Conservation (phyloP, 2,113 vertebrate species). For the Amblyornis subalaris region DNA sequence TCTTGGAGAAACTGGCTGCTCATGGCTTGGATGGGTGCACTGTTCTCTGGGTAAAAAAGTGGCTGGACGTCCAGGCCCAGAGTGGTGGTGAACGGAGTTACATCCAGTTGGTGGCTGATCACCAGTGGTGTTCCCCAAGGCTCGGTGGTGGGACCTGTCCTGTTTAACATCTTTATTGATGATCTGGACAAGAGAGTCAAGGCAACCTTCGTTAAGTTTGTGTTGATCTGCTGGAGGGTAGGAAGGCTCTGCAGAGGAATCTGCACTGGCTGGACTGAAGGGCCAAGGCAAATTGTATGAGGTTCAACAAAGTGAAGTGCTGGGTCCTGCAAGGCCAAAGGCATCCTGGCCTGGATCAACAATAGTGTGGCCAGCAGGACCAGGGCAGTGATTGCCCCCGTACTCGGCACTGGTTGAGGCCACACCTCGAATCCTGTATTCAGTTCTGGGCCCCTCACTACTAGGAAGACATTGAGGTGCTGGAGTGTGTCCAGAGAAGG, state of each 20-base stretch:
- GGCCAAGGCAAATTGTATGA: neutral
- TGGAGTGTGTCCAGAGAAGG: accelerated
- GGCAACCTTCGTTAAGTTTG: too few species aligned
- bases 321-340: neutral
- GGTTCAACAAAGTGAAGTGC: neutral
- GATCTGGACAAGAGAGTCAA: neutral
- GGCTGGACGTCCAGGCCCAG: neutral
- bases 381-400: accelerated
- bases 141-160: neutral
- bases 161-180: neutral
- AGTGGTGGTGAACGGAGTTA: neutral
- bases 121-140: neutral
- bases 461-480: neutral
- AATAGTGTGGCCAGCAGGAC: neutral
- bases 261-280: neutral
- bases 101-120: neutral
- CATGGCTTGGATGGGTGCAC: neutral
- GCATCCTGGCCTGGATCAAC: neutral
- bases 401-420: accelerated
- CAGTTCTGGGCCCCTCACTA: accelerated
- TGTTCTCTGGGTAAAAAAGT: neutral
- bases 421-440: accelerated
- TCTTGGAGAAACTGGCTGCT: neutral
- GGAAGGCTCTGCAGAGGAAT: neutral
- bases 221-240: neutral